A percentile compares a stretch with the other conserved stretches of the same genome.
Evolutionary conservation across 2,888 invertebrate species (phyloP).

Genomic region (Cloeon dipterum): DNA sequence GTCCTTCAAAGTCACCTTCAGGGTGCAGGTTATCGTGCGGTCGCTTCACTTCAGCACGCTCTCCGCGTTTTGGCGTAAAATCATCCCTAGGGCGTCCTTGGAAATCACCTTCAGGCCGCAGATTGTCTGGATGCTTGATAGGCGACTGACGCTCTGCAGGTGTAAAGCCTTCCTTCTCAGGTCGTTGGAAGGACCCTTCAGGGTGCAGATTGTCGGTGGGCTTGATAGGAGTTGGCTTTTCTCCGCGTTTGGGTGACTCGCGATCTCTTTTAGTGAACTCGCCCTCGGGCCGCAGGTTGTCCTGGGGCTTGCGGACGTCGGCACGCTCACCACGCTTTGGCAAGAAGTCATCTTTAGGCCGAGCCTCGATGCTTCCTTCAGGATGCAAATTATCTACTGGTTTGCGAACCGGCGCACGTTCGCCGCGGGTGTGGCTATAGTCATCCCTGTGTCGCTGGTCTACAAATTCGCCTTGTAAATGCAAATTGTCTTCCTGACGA

Average conservation of each 20-base stretch:
- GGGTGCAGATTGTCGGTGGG: conserved; percentile 14
- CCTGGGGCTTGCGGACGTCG: conserved; percentile 11
- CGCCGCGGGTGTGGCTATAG: conserved; percentile 17
- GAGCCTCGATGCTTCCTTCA: conserved; percentile 16
- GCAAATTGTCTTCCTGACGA: conserved; percentile 21
- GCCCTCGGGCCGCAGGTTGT: conserved; percentile 14
- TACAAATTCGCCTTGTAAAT: conserved; percentile 29
- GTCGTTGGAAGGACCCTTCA: conserved; percentile 15
- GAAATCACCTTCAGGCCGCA: conserved; percentile 15
- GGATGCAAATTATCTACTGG: conserved; percentile 21
- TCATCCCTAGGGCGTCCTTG: conserved; percentile 5
- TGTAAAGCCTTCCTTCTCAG: conserved; percentile 6
- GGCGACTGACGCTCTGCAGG: conserved; percentile 19
- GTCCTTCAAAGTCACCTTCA: conserved; percentile 27
- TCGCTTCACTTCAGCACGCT: conserved; percentile 11
- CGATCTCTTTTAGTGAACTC: conserved; percentile 16
- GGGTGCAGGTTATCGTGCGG: conserved; percentile 24
- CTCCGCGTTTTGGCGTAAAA: conserved; percentile 6
- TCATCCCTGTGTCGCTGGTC: conserved; percentile 26
- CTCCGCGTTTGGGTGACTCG: conserved; percentile 23
- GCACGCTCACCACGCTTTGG: conserved; percentile 6
- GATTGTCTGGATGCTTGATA: conserved; percentile 13
- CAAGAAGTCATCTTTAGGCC: conserved; percentile 6
- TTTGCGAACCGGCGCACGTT: conserved; percentile 20
- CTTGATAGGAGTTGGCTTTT: conserved; percentile 18